Evolutionary conservation across 1,140 invertebrate genomes (phyloP).

Genomic region (Zaprionus tsacasi): DNA sequence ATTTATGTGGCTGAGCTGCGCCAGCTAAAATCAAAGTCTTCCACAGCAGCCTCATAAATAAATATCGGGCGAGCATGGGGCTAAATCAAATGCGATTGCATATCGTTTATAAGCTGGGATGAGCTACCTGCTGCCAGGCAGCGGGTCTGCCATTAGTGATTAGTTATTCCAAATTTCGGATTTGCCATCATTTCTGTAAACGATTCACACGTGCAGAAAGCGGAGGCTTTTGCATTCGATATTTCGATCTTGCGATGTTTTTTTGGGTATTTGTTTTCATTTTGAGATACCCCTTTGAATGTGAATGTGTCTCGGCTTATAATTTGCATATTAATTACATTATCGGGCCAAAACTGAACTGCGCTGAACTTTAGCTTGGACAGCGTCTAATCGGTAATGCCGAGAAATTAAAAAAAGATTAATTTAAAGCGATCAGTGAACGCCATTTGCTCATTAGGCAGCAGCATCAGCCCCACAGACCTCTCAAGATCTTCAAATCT

Average conservation of each 20-base stretch:
- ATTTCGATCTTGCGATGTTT: too few species aligned
- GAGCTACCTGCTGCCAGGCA: slow-evolving; percentile 39
- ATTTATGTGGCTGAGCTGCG: slow-evolving; percentile 64
- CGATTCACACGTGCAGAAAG: slow-evolving; percentile 45
- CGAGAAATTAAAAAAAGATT: slow-evolving; percentile 82
- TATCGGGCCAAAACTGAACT: slow-evolving; percentile 66
- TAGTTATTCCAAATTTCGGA: slow-evolving; percentile 64
- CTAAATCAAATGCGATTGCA: slow-evolving; percentile 74
- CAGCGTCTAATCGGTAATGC: slow-evolving; percentile 81
- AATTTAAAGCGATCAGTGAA: slow-evolving; percentile 83
- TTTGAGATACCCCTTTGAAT: slow-evolving; percentile 31
- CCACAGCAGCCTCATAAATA: slow-evolving; percentile 62
- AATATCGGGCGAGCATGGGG: slow-evolving; percentile 56
- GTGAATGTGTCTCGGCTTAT: slow-evolving; percentile 64
- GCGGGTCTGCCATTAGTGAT: slow-evolving; percentile 45
- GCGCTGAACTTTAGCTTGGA: slow-evolving; percentile 78
- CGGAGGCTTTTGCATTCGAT: background rate
- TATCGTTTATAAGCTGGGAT: background rate
- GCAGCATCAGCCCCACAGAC: slow-evolving; percentile 13
- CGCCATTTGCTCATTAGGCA: slow-evolving; percentile 81
- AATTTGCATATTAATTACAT: slow-evolving; percentile 83
- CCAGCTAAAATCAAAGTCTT: slow-evolving; percentile 72
- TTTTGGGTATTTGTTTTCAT: slow-evolving; percentile 12
- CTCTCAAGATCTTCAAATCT: too few species aligned
- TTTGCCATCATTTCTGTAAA: slow-evolving; percentile 26